Conservation (phyloP, 2,888 invertebrate genomes). For the Camptogramma bilineatum region DNA sequence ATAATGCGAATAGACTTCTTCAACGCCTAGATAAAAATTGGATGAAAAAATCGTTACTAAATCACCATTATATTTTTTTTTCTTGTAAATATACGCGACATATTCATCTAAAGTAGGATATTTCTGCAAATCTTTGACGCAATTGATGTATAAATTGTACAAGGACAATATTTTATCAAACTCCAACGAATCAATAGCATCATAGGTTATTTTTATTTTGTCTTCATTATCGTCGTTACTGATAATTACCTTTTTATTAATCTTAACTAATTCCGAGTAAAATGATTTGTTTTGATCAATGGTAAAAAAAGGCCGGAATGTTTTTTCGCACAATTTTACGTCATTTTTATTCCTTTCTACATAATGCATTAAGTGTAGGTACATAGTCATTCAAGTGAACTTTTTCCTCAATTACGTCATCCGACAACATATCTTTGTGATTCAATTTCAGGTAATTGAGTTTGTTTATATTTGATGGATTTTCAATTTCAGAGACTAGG, state of each 20-base stretch:
- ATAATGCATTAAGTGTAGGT: conserved; percentile 46
- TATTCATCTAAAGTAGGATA: conserved; percentile 37
- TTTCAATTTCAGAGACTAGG: conserved; percentile 51
- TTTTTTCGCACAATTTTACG: conserved; percentile 46
- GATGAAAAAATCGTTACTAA: not conserved
- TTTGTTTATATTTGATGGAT: conserved; percentile 48
- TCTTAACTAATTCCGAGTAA: conserved; percentile 46
- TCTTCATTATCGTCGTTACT: conserved; percentile 32
- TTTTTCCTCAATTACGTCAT: conserved; percentile 41
- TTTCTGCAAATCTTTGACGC: conserved; percentile 27
- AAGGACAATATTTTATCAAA: conserved; percentile 44
- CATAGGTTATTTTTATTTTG: conserved; percentile 39
- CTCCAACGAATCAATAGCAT: conserved; percentile 42
- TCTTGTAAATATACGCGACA: conserved; percentile 27
- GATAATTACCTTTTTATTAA: conserved; percentile 44
- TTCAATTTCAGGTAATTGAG: conserved; percentile 54
- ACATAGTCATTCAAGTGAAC: conserved; percentile 52
- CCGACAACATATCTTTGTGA: conserved; percentile 49
- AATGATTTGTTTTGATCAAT: conserved; percentile 40
- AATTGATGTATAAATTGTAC: conserved; percentile 36
- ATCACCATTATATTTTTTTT: not conserved
- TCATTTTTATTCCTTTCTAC: conserved; percentile 19
- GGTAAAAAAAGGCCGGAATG: conserved; percentile 28
- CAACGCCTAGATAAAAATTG: not conserved
- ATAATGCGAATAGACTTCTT: not conserved